These are phyloP conservation scores for Smutsia gigantea DNA, from an alignment of 2,797 vertebrate genomes.

Conservation along the genomic window DNA sequence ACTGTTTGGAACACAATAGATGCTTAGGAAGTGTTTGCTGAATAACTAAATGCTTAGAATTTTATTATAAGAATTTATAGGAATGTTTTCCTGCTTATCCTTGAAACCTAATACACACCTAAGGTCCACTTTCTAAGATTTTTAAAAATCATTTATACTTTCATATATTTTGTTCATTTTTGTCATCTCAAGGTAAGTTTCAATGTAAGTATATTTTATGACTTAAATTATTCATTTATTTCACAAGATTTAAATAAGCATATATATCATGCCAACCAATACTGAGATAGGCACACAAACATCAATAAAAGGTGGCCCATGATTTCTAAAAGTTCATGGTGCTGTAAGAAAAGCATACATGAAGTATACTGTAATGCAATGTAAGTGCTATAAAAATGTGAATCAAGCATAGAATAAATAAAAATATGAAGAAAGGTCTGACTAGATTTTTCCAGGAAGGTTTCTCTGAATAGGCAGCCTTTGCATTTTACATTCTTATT, in stretches of 20 bases:
- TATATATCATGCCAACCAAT: neutral
- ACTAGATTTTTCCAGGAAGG: neutral
- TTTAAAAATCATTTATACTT: neutral
- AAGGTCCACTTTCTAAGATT: neutral
- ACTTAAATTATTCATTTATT: neutral
- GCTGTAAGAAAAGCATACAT: neutral
- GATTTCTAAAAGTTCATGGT: neutral
- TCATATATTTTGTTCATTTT: neutral
- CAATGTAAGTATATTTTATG: neutral
- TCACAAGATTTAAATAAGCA: neutral
- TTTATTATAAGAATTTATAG: neutral
- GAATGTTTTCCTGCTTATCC: neutral
- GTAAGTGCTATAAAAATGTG: neutral
- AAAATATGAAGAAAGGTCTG: neutral
- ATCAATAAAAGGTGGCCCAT: neutral
- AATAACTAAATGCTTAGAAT: neutral
- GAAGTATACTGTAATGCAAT: neutral
- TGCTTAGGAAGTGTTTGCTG: neutral
- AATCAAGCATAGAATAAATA: neutral
- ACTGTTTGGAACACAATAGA: neutral
- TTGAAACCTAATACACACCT: neutral
- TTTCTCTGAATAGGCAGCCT: neutral
- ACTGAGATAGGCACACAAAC: neutral
- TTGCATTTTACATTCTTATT: neutral
- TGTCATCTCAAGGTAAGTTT: neutral